Percentiles rank a stretch among this genome's conserved stretches.
These are phyloP conservation scores for Cantharis rufa DNA, from an alignment of 2,888 invertebrate genomes.

Conservation along the genomic window DNA sequence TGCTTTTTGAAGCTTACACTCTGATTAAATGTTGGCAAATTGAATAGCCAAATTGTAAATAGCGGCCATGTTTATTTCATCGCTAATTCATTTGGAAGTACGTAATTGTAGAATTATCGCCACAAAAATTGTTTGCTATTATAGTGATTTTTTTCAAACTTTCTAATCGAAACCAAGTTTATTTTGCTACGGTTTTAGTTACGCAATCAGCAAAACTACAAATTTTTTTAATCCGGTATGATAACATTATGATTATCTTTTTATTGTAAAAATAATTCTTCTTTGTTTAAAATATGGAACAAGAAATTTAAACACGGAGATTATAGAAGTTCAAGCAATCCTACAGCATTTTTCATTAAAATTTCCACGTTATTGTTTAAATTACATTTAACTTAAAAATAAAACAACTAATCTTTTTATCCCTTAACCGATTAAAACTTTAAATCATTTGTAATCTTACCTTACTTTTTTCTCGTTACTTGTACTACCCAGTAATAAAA, in stretches of 20 bases:
- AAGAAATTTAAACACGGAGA: not conserved
- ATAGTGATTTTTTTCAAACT: not conserved
- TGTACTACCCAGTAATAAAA: not conserved
- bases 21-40: not conserved
- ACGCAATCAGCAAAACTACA: too few relatives aligned
- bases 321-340: not conserved
- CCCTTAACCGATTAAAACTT: not conserved
- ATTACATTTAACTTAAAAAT: not conserved
- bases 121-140: not conserved
- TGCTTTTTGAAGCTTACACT: not conserved
- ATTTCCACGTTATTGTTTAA: not conserved
- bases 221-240: not conserved
- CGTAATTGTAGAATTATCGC: not conserved
- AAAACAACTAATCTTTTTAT: not conserved
- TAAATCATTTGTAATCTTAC: conserved; percentile 1
- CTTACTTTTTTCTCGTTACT: not conserved
- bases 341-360: not conserved
- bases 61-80: not conserved
- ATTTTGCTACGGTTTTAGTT: too few relatives aligned
- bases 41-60: not conserved
- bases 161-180: too few relatives aligned
- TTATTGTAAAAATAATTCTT: not conserved
- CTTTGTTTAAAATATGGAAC: not conserved
- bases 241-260: not conserved
- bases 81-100: not conserved